Percentiles rank a stretch among this genome's conserved stretches.
phyloP scores from a whole-genome alignment of 1,140 invertebrate genomes.

The Leptoteleia sp. region DNA sequence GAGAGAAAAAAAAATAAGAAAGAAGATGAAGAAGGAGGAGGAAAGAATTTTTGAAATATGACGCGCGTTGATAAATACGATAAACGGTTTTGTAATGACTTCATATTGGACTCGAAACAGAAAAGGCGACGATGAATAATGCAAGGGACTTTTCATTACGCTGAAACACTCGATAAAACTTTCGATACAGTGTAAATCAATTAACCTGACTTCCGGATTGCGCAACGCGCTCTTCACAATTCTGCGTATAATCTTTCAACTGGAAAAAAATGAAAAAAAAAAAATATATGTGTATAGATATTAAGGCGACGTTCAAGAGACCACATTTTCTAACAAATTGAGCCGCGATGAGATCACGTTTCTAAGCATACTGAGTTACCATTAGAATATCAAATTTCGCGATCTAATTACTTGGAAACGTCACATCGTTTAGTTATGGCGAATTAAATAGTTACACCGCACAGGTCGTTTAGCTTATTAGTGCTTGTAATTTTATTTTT shows the following conservation, averaged over 20 bases:
- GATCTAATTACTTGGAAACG: conserved; percentile 41
- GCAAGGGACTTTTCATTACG: conserved; percentile 27
- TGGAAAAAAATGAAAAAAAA: background rate
- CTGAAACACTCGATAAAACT: background rate
- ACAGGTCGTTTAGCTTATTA: conserved; percentile 3
- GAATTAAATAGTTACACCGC: conserved; percentile 32
- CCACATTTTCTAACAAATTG: conserved; percentile 39
- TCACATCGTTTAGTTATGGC: conserved; percentile 18
- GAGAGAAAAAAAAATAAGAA: too few relatives aligned
- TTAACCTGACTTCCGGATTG: conserved; percentile 2
- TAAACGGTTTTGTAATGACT: conserved; percentile 52
- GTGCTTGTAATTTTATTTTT: too few relatives aligned
- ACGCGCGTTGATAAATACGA: conserved; percentile 30
- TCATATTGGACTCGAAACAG: conserved; percentile 21
- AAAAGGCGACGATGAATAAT: conserved; percentile 39
- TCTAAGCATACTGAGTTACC: conserved; percentile 33
- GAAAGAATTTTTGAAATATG: conserved; percentile 49
- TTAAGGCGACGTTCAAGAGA: conserved; percentile 25
- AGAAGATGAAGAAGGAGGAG: too few relatives aligned
- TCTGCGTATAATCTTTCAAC: conserved; percentile 2
- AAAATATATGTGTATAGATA: too few relatives aligned
- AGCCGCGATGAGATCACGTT: conserved; percentile 40
- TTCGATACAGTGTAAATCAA: conserved; percentile 7
- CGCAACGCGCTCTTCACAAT: conserved; percentile 7
- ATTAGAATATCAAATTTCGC: conserved; percentile 38